A percentile compares a stretch with the other conserved stretches of the same genome.
Conservation (phyloP, 2,888 invertebrate species). For the Odontocolon sp. region DNA sequence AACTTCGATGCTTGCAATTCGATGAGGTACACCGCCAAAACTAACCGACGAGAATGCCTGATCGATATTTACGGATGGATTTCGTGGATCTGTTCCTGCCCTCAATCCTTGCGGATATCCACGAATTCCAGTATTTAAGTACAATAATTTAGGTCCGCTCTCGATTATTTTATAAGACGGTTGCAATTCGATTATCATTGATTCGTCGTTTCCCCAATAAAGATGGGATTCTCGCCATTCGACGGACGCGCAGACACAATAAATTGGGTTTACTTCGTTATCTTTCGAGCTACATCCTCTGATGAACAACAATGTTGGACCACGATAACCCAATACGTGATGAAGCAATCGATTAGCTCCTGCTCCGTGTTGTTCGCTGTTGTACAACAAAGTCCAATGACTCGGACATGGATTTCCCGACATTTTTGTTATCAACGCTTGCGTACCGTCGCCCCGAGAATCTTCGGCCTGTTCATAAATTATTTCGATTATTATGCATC, state of each 20-base stretch:
- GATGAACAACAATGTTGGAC: constrained; percentile 83
- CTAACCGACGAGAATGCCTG: constrained; percentile 79
- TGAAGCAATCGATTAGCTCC: constrained; percentile 94
- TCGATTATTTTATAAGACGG: constrained; percentile 86
- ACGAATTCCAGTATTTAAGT: constrained; percentile 91
- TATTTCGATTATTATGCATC: too few relatives aligned
- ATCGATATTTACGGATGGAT: constrained; percentile 88
- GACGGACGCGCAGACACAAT: constrained; percentile 88
- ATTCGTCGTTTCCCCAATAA: constrained; percentile 92
- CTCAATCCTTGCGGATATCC: constrained; percentile 93
- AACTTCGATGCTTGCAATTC: constrained; percentile 83
- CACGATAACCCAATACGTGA: constrained; percentile 90
- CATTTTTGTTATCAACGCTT: constrained; percentile 74
- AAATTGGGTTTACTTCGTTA: constrained; percentile 83
- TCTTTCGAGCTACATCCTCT: constrained; percentile 79
- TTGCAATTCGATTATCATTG: constrained; percentile 88
- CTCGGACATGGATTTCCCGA: constrained; percentile 82
- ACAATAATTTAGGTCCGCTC: constrained; percentile 89
- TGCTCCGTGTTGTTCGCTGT: constrained; percentile 92
- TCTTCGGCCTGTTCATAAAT: constrained; percentile 64
- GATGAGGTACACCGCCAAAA: constrained; percentile 81
- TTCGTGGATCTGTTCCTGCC: constrained; percentile 90
- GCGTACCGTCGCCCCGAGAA: constrained; percentile 65
- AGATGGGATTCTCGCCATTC: constrained; percentile 94
- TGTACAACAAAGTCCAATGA: constrained; percentile 93